Base-by-base conservation (phyloP, 2,113 vertebrate genomes). In the Halichoeres trimaculatus region DNA sequence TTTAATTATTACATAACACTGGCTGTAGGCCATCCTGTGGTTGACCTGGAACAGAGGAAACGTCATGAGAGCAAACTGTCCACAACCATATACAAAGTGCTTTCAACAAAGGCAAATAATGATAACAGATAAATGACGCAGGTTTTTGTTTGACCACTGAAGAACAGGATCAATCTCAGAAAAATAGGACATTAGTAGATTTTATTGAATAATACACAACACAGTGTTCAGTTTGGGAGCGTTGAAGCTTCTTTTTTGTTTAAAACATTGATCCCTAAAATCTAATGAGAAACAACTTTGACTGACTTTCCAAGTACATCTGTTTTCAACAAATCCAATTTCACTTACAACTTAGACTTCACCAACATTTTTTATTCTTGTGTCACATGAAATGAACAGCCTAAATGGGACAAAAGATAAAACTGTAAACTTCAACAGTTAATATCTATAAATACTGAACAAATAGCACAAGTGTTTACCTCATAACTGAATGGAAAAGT, bases 1-100 rank as follows among this genome's bases (percentile, higher is more conserved):
- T 50, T 53, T 78, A 12, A 45, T 20, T 26, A 35, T 86, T 89
- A 45, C 24, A 9, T 70, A 90, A 86, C 14, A 38, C 20, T 59
- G 76, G 34, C 80, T 71, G 61, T 3, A 16, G 43, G 63, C 59
- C 80, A 64, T 23, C n/a, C 17, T 19, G 24, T 23, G 36, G 51
- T 50, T 80, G 72, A 70, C 55, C 65, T 47, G 63, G 14, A 30
- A 20, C 36, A 60, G 26, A 66, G 30, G 67, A 67, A 78, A 61
- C 40, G n/a, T 30, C 30, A 22, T 38, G 8, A 48, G 3, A 12
- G 38, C 45, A 36, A 74, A 50, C 54, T 56, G 38, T 41, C 20
- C 53, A 56, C 26, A 1, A 22, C 1, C 19, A 30, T 26, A 74
- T 63, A 41, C 36, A 11, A 11, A 17, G 43, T 74, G 20, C 65